Base-by-base conservation (phyloP, 1,140 invertebrate genomes). In the Arion vulgaris region DNA sequence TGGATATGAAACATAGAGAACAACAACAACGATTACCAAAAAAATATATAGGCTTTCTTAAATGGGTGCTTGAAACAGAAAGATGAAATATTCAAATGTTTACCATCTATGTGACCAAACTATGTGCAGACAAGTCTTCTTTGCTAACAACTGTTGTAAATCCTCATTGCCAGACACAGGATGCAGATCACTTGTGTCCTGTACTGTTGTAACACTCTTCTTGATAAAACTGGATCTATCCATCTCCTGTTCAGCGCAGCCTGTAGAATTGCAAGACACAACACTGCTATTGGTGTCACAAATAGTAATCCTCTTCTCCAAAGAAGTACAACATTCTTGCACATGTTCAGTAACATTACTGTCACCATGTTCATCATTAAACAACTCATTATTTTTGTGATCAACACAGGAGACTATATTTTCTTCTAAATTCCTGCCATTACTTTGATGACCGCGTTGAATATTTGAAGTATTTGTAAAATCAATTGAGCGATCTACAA, bases 21-120 rank as follows among this genome's bases (percentile, higher is more conserved):
- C n/a, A n/a, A n/a, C n/a, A n/a, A n/a, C n/a, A n/a, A n/a, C n/a
- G n/a, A n/a, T n/a, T n/a, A n/a, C n/a, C n/a, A n/a, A n/a, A n/a
- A n/a, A n/a, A n/a, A n/a, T n/a, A n/a, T n/a, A n/a, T n/a, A n/a
- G n/a, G n/a, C n/a, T n/a, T n/a, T n/a, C n/a, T n/a, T n/a, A n/a
- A n/a, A n/a, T n/a, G n/a, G n/a, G n/a, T n/a, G n/a, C n/a, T n/a
- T n/a, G n/a, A n/a, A n/a, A n/a, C n/a, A n/a, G n/a, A n/a, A n/a
- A n/a, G n/a, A n/a, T n/a, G n/a, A n/a, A n/a, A 7, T 45, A 45
- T 45, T 45, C 41, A 45, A 5, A 45, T n/a, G 41, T 86, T 91
- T 91, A 94, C 94, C 95, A 96, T 88, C 95, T 92, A 92, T 96
- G 95, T 26, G 95, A 94, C 95, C 95, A 96, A 28, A 96, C 93